Evolutionary conservation across 2,888 invertebrate genomes (phyloP), one percentile per base, ranked within the genome.

Genomic region (Hydriomena furcata): DNA sequence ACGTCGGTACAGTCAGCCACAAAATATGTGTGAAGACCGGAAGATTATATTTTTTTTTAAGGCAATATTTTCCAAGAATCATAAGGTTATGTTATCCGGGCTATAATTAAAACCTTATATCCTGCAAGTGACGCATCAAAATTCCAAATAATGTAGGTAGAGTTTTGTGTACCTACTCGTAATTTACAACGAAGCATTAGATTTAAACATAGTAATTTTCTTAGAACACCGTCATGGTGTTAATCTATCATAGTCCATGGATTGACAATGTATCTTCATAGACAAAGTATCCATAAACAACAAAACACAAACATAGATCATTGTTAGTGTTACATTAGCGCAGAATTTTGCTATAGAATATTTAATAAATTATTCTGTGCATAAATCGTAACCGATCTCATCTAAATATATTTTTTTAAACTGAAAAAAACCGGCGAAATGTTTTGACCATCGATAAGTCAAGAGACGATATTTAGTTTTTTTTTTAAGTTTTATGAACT

Each of bases 171-270:
- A n/a, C n/a, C n/a, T n/a, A n/a, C n/a, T 5, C 32, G 11, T 13
- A 21, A 34, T 47, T 42, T 20, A 7, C 30, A 25, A 42, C 30
- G 35, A 24, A 28, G 10, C 23, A 28, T 23, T 5, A 5, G 23
- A 25, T 13, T 3, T 10, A 8, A 13, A 12, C 24, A 17, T 28
- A n/a, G 8, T 24, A 23, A 12, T 37, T 36, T 42, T 48, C 50
- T 40, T 0, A 28, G 50, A 50, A 44, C 27, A 2, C 4, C 37
- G 36, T 35, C 44, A 43, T 34, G 38, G 32, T 28, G 20, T 3
- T 24, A 34, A 50, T 50, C 50, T 2, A 44, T 44, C 50, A 40
- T 35, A 12, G 37, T 34, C 24, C 12, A 23, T 31, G n/a, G 32
- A 38, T 17, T 6, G 4, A 28, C 11, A 40, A 35, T 11, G 13